Evolutionary conservation across 2,888 invertebrate genomes (phyloP), one percentile per base, ranked within the genome.

Genomic region (Fabriciana adippe): DNA sequence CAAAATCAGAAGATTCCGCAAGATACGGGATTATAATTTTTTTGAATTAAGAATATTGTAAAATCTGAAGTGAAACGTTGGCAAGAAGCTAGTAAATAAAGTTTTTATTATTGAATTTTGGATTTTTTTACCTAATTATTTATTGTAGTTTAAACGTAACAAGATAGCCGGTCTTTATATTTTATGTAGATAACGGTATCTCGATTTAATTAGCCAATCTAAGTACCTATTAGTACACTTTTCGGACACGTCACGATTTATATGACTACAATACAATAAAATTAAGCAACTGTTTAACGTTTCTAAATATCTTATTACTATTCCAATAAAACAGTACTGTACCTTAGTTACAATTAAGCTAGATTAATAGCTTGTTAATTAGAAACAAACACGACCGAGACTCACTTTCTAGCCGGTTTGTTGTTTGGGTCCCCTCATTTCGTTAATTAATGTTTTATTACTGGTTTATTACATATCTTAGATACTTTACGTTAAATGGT

Each of bases 321-420:
- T 56, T 65, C 14, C 35, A 16, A 61, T 16, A 61, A 35, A 18
- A 51, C 61, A 61, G 53, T 61, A 61, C 51, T 61, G 61, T 61
- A 53, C 61, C 53, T 61, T 14, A 35, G 35, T 61, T 61, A 61
- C 35, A 61, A 61, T 61, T 61, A 41, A 61, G 51, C 41, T 50
- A 61, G 61, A 61, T 61, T 61, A 61, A 53, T 61, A 61, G 61
- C 51, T 41, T 35, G 53, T 61, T 61, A 61, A 61, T 61, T 61
- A 61, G 61, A 61, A 61, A 61, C 61, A 61, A 61, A 61, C 61
- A 61, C 50, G 61, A 41, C 41, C 61, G 61, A 41, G 35, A 51
- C 61, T 53, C 51, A 61, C 61, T 61, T 61, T 61, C 61, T 61
- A 61, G 53, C 61, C 61, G 51, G 61, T 61, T 61, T 48, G 18